phyloP scores from a whole-genome alignment of 2,113 vertebrate genomes.

The Microtus pennsylvanicus region DNA sequence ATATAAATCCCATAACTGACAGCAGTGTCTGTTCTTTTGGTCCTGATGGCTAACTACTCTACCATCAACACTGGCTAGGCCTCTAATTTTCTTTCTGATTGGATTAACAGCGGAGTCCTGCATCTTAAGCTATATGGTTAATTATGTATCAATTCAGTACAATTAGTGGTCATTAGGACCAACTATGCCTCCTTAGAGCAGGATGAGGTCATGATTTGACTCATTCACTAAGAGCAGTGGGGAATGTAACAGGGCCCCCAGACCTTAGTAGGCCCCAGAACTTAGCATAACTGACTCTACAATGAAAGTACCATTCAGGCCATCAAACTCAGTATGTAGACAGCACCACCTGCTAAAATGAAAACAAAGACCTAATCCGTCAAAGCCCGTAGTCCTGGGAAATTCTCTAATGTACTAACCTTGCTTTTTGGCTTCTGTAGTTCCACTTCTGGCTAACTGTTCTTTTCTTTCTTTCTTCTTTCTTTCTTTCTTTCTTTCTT shows the following conservation, averaged over 20 bases:
- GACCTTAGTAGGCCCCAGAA: background rate
- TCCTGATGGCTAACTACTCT: background rate
- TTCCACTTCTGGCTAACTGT: background rate
- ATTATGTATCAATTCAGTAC: background rate
- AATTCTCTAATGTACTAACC: background rate
- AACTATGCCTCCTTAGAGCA: background rate
- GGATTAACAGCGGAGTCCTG: background rate
- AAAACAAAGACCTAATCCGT: background rate
- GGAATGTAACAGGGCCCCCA: background rate
- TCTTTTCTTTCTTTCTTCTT: no score
- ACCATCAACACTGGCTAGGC: background rate
- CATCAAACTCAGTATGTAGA: background rate
- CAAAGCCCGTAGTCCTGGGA: background rate
- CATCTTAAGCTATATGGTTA: background rate
- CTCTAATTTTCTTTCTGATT: background rate
- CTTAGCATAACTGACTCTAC: background rate
- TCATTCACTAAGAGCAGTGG: background rate
- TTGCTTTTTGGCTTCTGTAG: background rate
- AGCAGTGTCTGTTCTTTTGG: background rate
- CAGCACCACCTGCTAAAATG: background rate
- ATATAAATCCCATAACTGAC: no score
- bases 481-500: fast-evolving
- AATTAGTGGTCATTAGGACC: background rate
- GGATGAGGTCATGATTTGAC: background rate
- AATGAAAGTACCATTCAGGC: background rate